These are phyloP conservation scores for Noturus placidus DNA, from an alignment of 2,113 vertebrate species.

Conservation along the genomic window DNA sequence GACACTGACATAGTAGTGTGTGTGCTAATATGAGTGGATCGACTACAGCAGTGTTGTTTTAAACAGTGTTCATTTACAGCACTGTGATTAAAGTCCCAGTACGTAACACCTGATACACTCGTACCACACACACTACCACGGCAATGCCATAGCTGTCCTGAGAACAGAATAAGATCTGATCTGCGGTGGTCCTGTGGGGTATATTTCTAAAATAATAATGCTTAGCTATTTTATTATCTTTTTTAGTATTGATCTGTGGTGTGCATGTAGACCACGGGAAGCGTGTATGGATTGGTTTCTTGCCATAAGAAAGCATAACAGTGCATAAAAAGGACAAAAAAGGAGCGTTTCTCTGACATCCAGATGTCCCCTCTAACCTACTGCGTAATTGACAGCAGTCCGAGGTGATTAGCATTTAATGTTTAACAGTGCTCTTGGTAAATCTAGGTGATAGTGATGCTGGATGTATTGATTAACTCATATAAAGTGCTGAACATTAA, in stretches of 20 bases:
- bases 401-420: not conserved
- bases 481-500: not conserved
- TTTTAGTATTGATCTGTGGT: not conserved
- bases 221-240: too few species aligned
- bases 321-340: not conserved
- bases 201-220: too few species aligned
- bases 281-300: not conserved
- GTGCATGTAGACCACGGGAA: not conserved
- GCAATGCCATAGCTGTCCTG: not conserved
- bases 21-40: not conserved
- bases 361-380: conserved; percentile 4
- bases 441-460: not conserved
- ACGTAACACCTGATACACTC: not conserved
- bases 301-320: not conserved
- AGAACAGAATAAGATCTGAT: not conserved
- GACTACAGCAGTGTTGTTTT: not conserved
- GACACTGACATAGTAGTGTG: not conserved
- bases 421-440: not conserved
- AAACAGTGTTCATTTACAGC: not conserved
- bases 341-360: not conserved
- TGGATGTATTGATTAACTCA: conserved; percentile 13
- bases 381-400: not conserved
- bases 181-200: too few species aligned
- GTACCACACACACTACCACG: not conserved
- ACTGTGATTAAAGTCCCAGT: not conserved